Base-by-base conservation (phyloP, 2,888 invertebrate genomes). In the Therioaphis trifolii region DNA sequence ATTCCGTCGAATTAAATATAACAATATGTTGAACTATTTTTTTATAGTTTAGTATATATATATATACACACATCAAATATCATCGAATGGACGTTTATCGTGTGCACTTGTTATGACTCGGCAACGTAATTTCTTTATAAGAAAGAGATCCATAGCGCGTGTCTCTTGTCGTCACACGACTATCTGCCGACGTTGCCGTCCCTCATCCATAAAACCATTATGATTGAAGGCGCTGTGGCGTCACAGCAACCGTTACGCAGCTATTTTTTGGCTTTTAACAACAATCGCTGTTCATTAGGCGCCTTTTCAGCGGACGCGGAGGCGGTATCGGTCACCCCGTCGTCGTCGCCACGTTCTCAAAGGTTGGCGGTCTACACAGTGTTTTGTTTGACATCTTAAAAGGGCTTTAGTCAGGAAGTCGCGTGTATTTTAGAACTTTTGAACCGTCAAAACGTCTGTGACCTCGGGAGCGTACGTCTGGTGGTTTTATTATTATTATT, bases 381-480 rank as follows among this genome's bases (percentile, higher is more conserved):
- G 24, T 79, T 71, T 46, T 58, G 58, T 80, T 58, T 80, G 80
- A 49, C 71, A 58, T 61, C 43, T 71, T 71, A 58, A 58, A 79
- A 69, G 61, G 71, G 61, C 15, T 72, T 71, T 27, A 5, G 21
- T 12, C 66, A 5, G 21, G 21, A 55, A 35, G 75, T 15, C 11
- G 29, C 49, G 29, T 18, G 12, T 27, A 7, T 9, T n/a, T 46
- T 43, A n/a, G 43, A 55, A 46, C 43, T 27, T 63, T 76, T 76
- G 75, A 76, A 46, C 18, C 61, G n/a, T 76, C 46, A 27, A 29
- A 63, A 46, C 9, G 55, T 27, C 58, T 4, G 35, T n/a, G 66
- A 2, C 4, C 21, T 14, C 18, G n/a, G 49, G 14, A 52, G 18
- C 5, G 49, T n/a, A 43, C 27, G 71, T 18, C 27, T 18, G 35